Conservation (phyloP, 2,113 vertebrate species). For the Urocynchramus pylzowi region DNA sequence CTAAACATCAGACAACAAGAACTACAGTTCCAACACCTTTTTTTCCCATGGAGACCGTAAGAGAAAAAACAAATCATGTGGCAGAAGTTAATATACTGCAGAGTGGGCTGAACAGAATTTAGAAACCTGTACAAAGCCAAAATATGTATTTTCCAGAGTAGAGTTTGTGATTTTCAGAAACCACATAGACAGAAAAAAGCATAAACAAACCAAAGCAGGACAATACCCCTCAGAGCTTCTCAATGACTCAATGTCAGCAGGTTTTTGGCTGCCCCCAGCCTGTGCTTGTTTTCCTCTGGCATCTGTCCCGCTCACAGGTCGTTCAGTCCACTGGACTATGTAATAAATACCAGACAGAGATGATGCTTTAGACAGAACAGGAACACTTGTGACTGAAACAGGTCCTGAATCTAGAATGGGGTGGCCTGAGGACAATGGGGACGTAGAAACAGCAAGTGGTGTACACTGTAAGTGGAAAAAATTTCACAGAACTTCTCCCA, state of each 20-base stretch:
- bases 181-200: background rate
- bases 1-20: background rate
- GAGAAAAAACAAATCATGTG: background rate
- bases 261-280: slow-evolving; percentile 38
- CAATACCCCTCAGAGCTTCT: slow-evolving; percentile 3
- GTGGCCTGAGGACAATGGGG: slow-evolving; percentile 22
- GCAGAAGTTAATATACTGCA: background rate
- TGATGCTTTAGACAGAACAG: slow-evolving; percentile 36
- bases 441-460: background rate
- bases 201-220: background rate
- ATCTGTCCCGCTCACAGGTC: slow-evolving; percentile 16
- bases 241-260: background rate
- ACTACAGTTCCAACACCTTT: background rate
- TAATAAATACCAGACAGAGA: slow-evolving; percentile 50
- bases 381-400: slow-evolving; percentile 40
- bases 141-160: background rate
- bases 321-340: slow-evolving; percentile 18
- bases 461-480: background rate
- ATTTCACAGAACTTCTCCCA: background rate
- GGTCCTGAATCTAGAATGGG: background rate
- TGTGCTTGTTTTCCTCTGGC: slow-evolving; percentile 32
- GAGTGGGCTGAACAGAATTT: slow-evolving; percentile 12
- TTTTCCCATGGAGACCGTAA: background rate
- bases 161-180: background rate
- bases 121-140: background rate